Evolutionary conservation across 2,888 invertebrate species (phyloP), one percentile per base, ranked within the genome.

Genomic region (Cerastoderma edule): DNA sequence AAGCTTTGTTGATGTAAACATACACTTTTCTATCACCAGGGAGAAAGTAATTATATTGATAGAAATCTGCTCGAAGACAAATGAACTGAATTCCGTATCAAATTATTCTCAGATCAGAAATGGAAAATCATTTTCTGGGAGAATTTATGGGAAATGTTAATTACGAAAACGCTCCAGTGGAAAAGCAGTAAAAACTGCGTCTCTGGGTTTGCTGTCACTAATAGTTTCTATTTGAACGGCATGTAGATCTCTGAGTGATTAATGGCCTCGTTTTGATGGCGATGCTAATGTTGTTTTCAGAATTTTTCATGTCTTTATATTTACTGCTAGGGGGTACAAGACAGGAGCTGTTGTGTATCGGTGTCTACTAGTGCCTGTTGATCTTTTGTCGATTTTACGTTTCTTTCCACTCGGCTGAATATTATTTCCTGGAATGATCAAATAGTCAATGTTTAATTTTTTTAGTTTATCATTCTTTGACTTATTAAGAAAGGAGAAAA

Each of bases 191-290:
- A 33, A 57, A 57, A 57, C 57, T 57, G 57, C 57, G 57, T 57
- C 57, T 57, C 33, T 54, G 19, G n/a, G n/a, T 13, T 56, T 13
- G 22, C 24, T 57, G 57, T 57, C 57, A 33, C 57, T 57, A 57
- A 57, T 57, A 27, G 57, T 30, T 24, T 65, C 46, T 65, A 48
- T 65, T 65, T 48, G 65, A 65, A 65, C 65, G 32, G 60, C 60
- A 63, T 30, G 70, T 64, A 64, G 50, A 57, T 57, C 65, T n/a
- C 19, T 16, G 48, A 27, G 56, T 73, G 73, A 73, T 73, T 73
- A 73, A 73, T 73, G 68, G 48, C 22, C 27, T 10, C n/a, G n/a
- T 30, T 73, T 73, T 73, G 73, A 73, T 73, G 73, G 68, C 63
- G 50, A 8, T 63, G 63, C 53, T 73, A 73, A 73, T 68, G 73